Evolutionary conservation across 2,113 vertebrate genomes (phyloP).

Genomic region (Pionites leucogaster): DNA sequence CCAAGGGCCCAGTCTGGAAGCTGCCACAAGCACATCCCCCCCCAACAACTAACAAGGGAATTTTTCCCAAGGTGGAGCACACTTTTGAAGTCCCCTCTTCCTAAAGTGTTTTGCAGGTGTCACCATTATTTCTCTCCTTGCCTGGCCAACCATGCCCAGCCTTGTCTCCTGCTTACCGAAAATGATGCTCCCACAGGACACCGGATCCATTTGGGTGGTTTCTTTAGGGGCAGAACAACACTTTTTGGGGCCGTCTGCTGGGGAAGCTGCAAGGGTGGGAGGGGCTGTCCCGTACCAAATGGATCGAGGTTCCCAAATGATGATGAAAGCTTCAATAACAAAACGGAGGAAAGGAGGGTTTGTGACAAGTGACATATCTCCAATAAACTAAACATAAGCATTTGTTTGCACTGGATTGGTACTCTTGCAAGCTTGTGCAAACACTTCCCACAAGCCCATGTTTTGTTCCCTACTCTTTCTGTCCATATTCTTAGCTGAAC

Average conservation of each 20-base stretch:
- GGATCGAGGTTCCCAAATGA: slow-evolving; percentile 95
- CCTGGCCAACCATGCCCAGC: neutral
- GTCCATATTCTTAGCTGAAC: neutral
- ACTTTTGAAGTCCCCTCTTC: fast-evolving
- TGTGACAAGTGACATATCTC: neutral
- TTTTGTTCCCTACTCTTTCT: neutral
- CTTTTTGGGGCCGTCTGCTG: slow-evolving; percentile 74
- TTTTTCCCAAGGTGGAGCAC: neutral
- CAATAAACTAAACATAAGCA: neutral
- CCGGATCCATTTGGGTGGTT: slow-evolving; percentile 94
- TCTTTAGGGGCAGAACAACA: slow-evolving; percentile 85
- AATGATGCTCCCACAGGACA: slow-evolving; percentile 92
- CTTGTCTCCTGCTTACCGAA: slow-evolving; percentile 78
- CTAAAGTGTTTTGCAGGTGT: neutral
- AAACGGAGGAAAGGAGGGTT: neutral
- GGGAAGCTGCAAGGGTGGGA: slow-evolving; percentile 90
- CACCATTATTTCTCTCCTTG: neutral
- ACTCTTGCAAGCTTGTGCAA: neutral
- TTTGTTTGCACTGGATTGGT: fast-evolving
- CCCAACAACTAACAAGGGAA: fast-evolving
- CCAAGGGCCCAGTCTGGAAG: fast-evolving
- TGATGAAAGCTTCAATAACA: slow-evolving; percentile 82
- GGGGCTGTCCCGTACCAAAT: slow-evolving; percentile 88
- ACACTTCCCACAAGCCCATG: neutral
- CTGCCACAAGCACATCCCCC: fast-evolving